Conservation (phyloP, 2,888 invertebrate genomes). For the Pilophorus perplexus region DNA sequence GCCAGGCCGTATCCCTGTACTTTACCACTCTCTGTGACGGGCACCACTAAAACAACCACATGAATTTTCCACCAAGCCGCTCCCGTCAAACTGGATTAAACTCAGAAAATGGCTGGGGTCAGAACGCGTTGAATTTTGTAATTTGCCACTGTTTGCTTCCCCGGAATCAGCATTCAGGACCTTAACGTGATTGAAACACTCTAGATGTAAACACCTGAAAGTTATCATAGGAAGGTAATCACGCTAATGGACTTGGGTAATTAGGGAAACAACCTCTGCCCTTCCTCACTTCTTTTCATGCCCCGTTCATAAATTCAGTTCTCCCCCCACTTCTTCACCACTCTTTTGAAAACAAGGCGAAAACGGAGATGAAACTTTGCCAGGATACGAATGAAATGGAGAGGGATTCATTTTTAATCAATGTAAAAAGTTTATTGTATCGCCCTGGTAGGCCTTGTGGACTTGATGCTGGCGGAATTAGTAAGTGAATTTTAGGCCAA, state of each 20-base stretch:
- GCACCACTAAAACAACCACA: too few species aligned
- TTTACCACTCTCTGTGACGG: too few species aligned
- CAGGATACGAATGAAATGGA: background rate
- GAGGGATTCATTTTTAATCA: background rate
- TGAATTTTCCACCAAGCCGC: too few species aligned
- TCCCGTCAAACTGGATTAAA: too few species aligned
- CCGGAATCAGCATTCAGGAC: background rate
- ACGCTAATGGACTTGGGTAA: constrained; percentile 18
- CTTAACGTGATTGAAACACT: constrained; percentile 10
- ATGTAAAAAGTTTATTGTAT: background rate
- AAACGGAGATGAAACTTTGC: background rate
- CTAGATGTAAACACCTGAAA: constrained; percentile 8
- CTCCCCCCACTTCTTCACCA: too few species aligned
- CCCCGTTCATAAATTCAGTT: constrained; percentile 14
- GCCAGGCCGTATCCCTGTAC: too few species aligned
- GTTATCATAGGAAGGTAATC: constrained; percentile 11
- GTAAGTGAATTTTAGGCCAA: too few species aligned
- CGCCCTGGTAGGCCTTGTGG: background rate
- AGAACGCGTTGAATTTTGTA: background rate
- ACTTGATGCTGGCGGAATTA: background rate
- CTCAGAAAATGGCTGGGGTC: too few species aligned
- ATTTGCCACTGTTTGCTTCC: background rate
- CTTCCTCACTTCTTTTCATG: background rate
- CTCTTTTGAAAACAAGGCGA: background rate
- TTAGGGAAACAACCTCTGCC: constrained; percentile 16